Conservation (phyloP, 2,113 vertebrate genomes). For the Heloderma charlesbogerti region DNA sequence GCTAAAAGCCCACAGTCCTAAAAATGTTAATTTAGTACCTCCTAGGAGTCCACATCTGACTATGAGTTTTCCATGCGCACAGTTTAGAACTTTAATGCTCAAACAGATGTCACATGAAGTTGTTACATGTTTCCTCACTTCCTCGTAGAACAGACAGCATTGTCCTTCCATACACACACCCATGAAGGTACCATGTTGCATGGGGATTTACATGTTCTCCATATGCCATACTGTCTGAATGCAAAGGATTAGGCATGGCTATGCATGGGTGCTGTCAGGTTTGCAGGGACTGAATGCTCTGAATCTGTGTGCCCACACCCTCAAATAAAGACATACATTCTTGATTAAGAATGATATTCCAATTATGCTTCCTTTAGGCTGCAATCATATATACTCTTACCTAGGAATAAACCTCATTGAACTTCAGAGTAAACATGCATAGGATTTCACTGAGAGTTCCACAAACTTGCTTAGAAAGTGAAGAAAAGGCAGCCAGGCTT, state of each 20-base stretch:
- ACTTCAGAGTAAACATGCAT: background rate
- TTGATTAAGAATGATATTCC: background rate
- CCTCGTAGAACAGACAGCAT: background rate
- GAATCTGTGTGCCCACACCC: background rate
- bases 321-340: background rate
- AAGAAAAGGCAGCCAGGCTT: background rate
- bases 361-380: background rate
- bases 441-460: background rate
- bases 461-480: background rate
- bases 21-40: background rate
- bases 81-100: background rate
- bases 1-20: fast-evolving
- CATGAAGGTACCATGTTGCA: background rate
- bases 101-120: background rate
- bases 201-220: background rate
- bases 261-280: background rate
- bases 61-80: background rate
- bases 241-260: background rate
- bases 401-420: background rate
- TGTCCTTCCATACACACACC: background rate
- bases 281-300: background rate
- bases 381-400: background rate
- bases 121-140: background rate
- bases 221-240: background rate
- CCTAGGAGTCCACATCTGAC: background rate